Evolutionary conservation across 2,797 vertebrate genomes (phyloP).

Genomic region (Pipistrellus pygmaeus): DNA sequence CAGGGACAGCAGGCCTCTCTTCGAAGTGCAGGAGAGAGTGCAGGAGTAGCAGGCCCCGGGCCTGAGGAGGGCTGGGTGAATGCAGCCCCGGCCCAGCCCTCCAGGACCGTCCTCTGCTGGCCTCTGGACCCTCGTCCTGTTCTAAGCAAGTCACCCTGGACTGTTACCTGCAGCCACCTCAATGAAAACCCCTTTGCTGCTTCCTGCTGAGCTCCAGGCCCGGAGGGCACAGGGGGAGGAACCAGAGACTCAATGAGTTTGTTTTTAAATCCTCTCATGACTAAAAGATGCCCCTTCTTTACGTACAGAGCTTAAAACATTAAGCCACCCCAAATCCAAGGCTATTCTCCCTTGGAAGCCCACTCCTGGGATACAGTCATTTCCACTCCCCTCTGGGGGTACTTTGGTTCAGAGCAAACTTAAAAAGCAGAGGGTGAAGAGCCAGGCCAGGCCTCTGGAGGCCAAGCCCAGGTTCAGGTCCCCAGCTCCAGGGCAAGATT

Average conservation of each 20-base stretch:
- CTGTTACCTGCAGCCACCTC: neutral
- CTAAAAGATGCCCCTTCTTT: neutral
- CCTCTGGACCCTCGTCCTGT: neutral
- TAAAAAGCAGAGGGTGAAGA: no score
- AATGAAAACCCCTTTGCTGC: neutral
- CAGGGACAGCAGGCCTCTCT: neutral
- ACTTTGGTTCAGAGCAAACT: neutral
- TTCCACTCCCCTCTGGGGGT: neutral
- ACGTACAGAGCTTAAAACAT: neutral
- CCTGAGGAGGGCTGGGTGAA: neutral
- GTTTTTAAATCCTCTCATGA: neutral
- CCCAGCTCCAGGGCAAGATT: neutral
- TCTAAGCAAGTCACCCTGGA: neutral
- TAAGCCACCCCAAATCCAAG: neutral
- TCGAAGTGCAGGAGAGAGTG: neutral
- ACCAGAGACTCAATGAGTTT: neutral
- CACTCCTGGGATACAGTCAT: neutral
- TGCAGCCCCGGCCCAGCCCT: neutral
- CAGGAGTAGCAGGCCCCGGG: no score
- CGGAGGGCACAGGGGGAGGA: neutral
- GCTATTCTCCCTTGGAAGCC: neutral
- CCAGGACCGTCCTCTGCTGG: neutral
- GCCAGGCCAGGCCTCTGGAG: neutral
- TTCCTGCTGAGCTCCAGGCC: neutral
- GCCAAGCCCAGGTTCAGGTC: neutral